phyloP scores from a whole-genome alignment of 2,888 invertebrate genomes.

The Malthinus flaveolus region DNA sequence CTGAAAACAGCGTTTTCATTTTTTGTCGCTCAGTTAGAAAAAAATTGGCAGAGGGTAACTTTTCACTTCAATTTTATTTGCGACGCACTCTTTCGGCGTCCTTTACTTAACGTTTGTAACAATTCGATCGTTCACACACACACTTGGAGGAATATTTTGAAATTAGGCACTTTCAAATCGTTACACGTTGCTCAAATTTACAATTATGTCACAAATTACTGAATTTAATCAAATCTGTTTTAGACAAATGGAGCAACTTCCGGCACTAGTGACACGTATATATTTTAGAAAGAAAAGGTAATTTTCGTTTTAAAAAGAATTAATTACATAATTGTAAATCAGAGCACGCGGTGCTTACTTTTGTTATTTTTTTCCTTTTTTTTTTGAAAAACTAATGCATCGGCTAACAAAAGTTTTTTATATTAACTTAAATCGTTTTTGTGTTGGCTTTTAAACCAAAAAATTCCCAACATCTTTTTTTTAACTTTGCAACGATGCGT shows the following conservation, averaged over 20 bases:
- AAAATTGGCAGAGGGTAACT: too few relatives aligned
- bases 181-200: conserved; percentile 38
- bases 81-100: too few relatives aligned
- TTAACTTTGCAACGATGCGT: conserved; percentile 35
- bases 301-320: conserved; percentile 36
- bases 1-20: too few relatives aligned
- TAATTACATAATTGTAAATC: conserved; percentile 36
- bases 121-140: too few relatives aligned
- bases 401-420: too few relatives aligned
- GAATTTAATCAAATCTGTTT: conserved; percentile 50
- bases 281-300: conserved; percentile 67
- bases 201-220: conserved; percentile 34
- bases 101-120: too few relatives aligned
- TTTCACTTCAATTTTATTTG: too few relatives aligned
- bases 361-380: conserved; percentile 13
- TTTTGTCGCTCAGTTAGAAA: too few relatives aligned
- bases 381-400: neutral
- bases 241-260: conserved; percentile 74
- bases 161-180: too few relatives aligned
- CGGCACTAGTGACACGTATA: conserved; percentile 79
- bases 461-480: conserved; percentile 18
- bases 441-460: neutral
- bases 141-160: too few relatives aligned
- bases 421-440: neutral
- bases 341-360: conserved; percentile 26